Conservation (phyloP, 2,113 vertebrate genomes). For the Ginglymostoma cirratum region DNA sequence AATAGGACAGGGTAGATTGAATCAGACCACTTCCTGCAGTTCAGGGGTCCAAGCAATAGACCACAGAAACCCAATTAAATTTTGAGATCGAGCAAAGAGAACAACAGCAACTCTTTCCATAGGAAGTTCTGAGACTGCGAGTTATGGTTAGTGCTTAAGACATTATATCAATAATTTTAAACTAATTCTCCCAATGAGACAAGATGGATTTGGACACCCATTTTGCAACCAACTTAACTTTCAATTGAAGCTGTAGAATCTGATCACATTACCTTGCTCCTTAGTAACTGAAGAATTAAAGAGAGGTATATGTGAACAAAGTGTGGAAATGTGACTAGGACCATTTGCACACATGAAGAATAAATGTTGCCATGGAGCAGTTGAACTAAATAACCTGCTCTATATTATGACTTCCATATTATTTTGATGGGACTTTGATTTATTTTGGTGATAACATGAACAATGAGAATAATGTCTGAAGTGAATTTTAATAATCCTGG, state of each 20-base stretch:
- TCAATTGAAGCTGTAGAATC: not conserved
- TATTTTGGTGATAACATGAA: not conserved
- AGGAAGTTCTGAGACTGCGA: not conserved
- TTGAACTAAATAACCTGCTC: not conserved
- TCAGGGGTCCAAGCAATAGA: not conserved
- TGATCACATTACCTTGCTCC: not conserved
- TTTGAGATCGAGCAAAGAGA: not conserved
- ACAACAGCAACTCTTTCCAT: not conserved
- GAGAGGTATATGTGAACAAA: not conserved
- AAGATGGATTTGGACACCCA: not conserved
- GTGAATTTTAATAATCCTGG: not conserved
- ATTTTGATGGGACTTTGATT: not conserved
- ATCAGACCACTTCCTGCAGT: not conserved
- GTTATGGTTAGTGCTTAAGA: not conserved
- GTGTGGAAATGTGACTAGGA: not conserved
- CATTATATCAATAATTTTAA: not conserved
- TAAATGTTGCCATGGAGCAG: not conserved
- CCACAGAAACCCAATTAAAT: not conserved
- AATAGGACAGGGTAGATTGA: not conserved
- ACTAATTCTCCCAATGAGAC: not conserved
- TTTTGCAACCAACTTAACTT: not conserved
- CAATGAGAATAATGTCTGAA: not conserved
- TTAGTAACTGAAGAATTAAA: not conserved
- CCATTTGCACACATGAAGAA: not conserved
- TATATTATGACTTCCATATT: not conserved